Evolutionary conservation across 2,888 invertebrate genomes (phyloP).

Genomic region (Druceiella hillmani): DNA sequence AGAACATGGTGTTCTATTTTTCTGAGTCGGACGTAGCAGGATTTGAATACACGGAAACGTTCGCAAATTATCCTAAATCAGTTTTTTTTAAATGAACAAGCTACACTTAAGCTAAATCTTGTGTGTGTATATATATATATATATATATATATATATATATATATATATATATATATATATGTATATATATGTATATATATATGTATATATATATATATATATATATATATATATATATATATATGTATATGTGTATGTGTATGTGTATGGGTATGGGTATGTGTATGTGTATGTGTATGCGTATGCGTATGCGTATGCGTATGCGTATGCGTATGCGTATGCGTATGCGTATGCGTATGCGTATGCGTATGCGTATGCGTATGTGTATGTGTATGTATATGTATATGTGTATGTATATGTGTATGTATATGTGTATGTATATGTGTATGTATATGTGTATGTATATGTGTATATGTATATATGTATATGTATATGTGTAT

Average conservation of each 20-base stretch:
- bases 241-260: slow-evolving; percentile 5
- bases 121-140: neutral
- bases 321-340: slow-evolving; percentile 1
- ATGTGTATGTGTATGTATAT: slow-evolving; percentile 5
- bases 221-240: slow-evolving; percentile 3
- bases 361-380: slow-evolving; percentile 3
- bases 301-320: slow-evolving; percentile 1
- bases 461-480: slow-evolving; percentile 5
- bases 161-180: neutral
- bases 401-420: slow-evolving; percentile 5
- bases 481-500: slow-evolving; percentile 5
- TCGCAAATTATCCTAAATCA: too few relatives aligned
- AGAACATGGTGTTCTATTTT: too few relatives aligned
- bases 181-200: slow-evolving; percentile 8
- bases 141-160: slow-evolving; percentile 1
- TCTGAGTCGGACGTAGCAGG: too few relatives aligned
- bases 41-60: too few relatives aligned
- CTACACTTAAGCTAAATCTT: too few relatives aligned
- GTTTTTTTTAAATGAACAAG: too few relatives aligned
- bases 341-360: slow-evolving; percentile 1
- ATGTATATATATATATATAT: slow-evolving; percentile 8
- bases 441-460: slow-evolving; percentile 5
- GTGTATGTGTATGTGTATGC: slow-evolving; percentile 4
- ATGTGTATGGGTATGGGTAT: slow-evolving; percentile 3
- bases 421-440: slow-evolving; percentile 5